Evolutionary conservation across 2,888 invertebrate genomes (phyloP), one percentile per base, ranked within the genome.

Genomic region (Harmothoe impar): DNA sequence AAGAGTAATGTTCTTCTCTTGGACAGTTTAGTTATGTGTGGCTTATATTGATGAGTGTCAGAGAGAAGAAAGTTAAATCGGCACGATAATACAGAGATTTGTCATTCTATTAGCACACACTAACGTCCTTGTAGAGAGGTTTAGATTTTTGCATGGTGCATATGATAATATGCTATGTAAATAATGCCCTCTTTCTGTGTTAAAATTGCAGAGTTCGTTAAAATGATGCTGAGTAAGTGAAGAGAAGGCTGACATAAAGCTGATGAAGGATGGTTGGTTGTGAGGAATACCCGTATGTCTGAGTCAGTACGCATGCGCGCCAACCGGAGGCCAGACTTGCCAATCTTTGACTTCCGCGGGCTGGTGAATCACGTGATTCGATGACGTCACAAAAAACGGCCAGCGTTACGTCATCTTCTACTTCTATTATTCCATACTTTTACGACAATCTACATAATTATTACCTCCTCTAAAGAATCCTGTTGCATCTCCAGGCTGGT

Each of bases 181-280:
- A n/a, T n/a, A n/a, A n/a, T n/a, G n/a, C n/a, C n/a, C n/a, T n/a
- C n/a, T n/a, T n/a, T n/a, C n/a, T n/a, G n/a, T n/a, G n/a, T n/a
- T n/a, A n/a, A n/a, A n/a, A n/a, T 29, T 90, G 33, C 88, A 91
- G 91, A 91, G 88, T 91, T 91, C 78, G 91, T 91, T 33, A 91
- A 91, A 78, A 91, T 91, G 91, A 91, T 91, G 91, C 52, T 89
- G 77, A 89, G 77, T 72, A 89, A 89, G 89, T 89, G 89, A 88
- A 77, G 52, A 68, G 81, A 35, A 43, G 86, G 31, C 54, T 86
- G 86, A 54, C 86, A 86, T 31, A 29, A 81, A 81, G 35, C 81
- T 81, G 33, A 35, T 3, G 43, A 43, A 10, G 81, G 81, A 25
- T 43, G 81, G 81, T 81, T 81, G 81, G 81, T 81, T 81, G 81